These are phyloP conservation scores for Tragulus kanchil DNA, from an alignment of 2,113 vertebrate genomes.

Conservation along the genomic window DNA sequence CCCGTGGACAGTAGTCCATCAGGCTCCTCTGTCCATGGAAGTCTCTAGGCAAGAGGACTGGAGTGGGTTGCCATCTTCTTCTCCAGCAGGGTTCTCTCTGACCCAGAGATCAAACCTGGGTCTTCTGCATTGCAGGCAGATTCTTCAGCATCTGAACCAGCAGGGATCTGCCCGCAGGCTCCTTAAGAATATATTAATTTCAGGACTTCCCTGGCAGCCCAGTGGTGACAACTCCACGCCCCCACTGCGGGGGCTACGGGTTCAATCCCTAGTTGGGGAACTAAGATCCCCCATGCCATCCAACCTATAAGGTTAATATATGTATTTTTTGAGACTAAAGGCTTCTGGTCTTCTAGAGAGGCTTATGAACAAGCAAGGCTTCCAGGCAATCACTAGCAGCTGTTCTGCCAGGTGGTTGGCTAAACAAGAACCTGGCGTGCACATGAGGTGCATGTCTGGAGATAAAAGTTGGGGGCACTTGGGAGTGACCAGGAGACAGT, in stretches of 20 bases:
- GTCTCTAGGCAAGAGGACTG: not conserved
- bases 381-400: not conserved
- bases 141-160: not conserved
- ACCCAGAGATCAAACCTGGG: not conserved
- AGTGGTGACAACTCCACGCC: not conserved
- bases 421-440: not conserved
- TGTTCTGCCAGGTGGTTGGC: not conserved
- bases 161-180: not conserved
- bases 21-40: not conserved
- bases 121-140: not conserved
- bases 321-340: not conserved
- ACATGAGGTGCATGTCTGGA: not conserved
- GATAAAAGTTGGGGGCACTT: not conserved
- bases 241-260: not conserved
- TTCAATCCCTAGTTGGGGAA: not conserved
- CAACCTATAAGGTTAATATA: not conserved
- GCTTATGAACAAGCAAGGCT: not conserved
- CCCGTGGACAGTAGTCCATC: not conserved
- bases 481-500: not conserved
- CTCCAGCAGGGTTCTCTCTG: not conserved
- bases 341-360: not conserved
- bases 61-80: not conserved
- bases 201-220: not conserved
- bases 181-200: not conserved
- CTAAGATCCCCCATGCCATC: not conserved